Percentiles rank a stretch among this genome's conserved stretches.
These are phyloP conservation scores for Oostethus manadensis DNA, from an alignment of 2,113 vertebrate species.

Conservation along the genomic window DNA sequence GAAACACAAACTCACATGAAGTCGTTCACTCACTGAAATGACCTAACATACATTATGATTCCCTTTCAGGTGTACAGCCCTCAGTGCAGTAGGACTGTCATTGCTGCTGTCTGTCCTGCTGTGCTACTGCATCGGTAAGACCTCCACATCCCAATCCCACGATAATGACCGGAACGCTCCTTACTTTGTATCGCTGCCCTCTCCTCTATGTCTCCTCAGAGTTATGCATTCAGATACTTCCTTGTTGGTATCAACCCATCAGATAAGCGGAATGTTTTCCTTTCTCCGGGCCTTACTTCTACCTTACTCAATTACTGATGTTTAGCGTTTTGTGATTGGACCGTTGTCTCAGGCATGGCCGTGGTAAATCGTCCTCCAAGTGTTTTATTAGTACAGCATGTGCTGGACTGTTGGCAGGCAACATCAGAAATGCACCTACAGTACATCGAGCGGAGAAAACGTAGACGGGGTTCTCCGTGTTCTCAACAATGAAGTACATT, in stretches of 20 bases:
- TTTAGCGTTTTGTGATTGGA: slow-evolving; percentile 6
- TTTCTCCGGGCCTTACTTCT: slow-evolving; percentile 6
- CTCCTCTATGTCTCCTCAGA: not conserved
- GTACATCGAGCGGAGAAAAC: no score
- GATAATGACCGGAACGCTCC: not conserved
- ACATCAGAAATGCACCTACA: not conserved
- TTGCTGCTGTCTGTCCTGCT: slow-evolving; percentile 91
- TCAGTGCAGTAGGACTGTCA: slow-evolving; percentile 91
- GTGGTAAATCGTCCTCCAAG: not conserved
- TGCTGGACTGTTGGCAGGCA: not conserved
- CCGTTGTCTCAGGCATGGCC: not conserved
- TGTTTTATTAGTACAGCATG: not conserved
- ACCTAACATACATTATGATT: not conserved
- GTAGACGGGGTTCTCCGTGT: no score
- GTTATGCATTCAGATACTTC: not conserved
- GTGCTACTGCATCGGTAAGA: slow-evolving; percentile 95
- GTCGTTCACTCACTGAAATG: no score
- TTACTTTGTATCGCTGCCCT: not conserved
- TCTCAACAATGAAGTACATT: no score
- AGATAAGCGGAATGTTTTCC: slow-evolving; percentile 21
- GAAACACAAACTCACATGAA: no score
- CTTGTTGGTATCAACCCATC: slow-evolving; percentile 21
- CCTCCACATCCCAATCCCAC: slow-evolving; percentile 16
- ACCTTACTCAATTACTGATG: not conserved
- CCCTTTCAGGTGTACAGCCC: slow-evolving; percentile 80